Evolutionary conservation across 2,113 vertebrate genomes (phyloP).

Genomic region (Austrofundulus limnaeus): DNA sequence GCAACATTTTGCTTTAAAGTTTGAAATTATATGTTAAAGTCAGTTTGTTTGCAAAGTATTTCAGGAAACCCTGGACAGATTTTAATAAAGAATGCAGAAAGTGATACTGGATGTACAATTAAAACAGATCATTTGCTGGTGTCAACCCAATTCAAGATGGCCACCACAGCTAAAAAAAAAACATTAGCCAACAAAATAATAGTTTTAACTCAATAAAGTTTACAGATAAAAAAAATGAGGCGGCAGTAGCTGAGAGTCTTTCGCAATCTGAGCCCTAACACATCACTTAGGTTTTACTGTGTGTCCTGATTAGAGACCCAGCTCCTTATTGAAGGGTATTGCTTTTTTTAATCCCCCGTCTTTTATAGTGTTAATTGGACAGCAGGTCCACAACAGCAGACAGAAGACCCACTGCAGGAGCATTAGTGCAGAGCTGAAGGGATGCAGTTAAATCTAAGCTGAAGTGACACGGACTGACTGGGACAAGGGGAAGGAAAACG

Average conservation of each 20-base stretch:
- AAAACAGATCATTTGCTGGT: too few species aligned
- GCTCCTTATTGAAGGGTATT: conserved; percentile 20
- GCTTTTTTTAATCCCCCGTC: conserved; percentile 45
- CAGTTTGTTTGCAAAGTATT: background rate
- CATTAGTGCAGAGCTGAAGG: conserved; percentile 52
- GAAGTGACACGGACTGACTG: conserved; percentile 74
- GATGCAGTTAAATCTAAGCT: conserved; percentile 71
- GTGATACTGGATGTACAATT: too few species aligned
- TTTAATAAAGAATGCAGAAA: background rate
- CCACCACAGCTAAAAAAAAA: background rate
- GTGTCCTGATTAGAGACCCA: conserved; percentile 1
- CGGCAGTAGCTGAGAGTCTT: background rate
- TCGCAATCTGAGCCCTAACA: too few species aligned
- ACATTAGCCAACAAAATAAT: too few species aligned
- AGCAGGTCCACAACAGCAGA: conserved; percentile 41
- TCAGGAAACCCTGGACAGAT: background rate
- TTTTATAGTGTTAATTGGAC: conserved; percentile 67
- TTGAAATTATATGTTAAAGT: too few species aligned
- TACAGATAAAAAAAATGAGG: too few species aligned
- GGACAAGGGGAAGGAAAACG: conserved; percentile 63
- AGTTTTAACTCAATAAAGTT: too few species aligned
- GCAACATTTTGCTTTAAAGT: too few species aligned
- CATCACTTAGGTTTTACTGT: background rate
- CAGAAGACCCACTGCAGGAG: conserved; percentile 50
- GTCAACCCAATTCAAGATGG: too few species aligned